phyloP scores from a whole-genome alignment of 2,888 invertebrate species.

The Cephus pygmeus region DNA sequence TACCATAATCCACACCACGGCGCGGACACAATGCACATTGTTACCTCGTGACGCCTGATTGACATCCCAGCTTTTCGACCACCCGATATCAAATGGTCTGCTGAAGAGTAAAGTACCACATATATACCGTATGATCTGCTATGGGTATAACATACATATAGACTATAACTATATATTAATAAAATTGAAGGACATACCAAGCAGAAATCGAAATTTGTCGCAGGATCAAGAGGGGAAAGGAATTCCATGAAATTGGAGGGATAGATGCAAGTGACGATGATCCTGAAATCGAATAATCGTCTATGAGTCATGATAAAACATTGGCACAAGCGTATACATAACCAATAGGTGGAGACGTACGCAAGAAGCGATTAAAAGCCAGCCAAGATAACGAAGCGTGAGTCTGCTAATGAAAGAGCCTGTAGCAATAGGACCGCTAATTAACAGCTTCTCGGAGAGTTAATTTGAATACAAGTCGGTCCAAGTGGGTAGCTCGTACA shows the following conservation, averaged over 20 bases:
- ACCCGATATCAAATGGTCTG: neutral
- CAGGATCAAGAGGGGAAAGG: neutral
- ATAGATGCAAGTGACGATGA: neutral
- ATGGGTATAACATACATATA: neutral
- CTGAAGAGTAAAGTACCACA: neutral
- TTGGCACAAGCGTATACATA: neutral
- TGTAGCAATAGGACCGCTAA: constrained; percentile 53
- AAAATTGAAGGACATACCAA: neutral
- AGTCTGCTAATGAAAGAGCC: constrained; percentile 48
- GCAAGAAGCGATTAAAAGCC: constrained; percentile 5
- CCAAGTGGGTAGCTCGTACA: constrained; percentile 20
- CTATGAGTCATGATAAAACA: neutral
- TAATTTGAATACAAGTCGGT: constrained; percentile 54
- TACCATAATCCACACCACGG: constrained; percentile 45
- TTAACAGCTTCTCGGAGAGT: constrained; percentile 60
- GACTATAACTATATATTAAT: neutral
- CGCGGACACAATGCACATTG: constrained; percentile 48
- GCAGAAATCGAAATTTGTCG: neutral
- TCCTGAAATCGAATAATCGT: neutral
- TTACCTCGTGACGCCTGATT: constrained; percentile 49
- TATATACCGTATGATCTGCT: neutral
- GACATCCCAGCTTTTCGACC: constrained; percentile 36
- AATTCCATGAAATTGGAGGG: neutral
- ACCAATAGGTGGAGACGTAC: neutral
- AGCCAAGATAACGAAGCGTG: constrained; percentile 47